Percentiles rank a stretch among this genome's conserved stretches.
These are phyloP conservation scores for Pipra filicauda DNA, from an alignment of 2,113 vertebrate genomes.

Conservation along the genomic window DNA sequence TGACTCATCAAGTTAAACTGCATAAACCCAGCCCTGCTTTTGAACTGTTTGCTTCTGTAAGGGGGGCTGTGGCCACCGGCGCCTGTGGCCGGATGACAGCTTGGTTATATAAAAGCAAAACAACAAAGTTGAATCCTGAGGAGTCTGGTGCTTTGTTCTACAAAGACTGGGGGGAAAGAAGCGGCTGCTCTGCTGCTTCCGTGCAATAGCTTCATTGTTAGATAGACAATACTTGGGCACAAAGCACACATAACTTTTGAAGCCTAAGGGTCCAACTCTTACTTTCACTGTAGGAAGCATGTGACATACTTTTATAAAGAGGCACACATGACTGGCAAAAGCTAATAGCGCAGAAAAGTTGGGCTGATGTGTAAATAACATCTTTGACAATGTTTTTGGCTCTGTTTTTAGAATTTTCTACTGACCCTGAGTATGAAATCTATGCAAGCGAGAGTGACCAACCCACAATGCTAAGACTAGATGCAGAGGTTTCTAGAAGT, in stretches of 20 bases:
- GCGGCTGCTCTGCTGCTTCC: background rate
- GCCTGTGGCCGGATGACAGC: constrained; percentile 12
- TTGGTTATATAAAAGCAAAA: constrained; percentile 23
- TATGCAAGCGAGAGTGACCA: background rate
- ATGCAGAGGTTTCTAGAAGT: background rate
- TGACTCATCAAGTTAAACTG: constrained; percentile 4
- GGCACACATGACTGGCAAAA: background rate
- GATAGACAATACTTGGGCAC: constrained; percentile 2
- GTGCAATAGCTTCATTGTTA: constrained; percentile 43
- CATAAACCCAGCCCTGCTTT: background rate
- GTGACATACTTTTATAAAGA: background rate
- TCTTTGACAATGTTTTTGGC: background rate
- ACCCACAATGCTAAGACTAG: background rate
- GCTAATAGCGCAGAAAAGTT: background rate
- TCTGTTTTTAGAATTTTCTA: background rate
- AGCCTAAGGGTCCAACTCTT: background rate
- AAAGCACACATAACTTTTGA: constrained; percentile 14
- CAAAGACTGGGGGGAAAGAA: constrained; percentile 31
- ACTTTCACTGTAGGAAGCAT: constrained; percentile 35
- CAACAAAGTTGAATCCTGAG: constrained; percentile 39
- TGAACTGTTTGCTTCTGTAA: background rate
- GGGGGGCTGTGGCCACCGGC: background rate
- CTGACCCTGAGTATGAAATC: background rate
- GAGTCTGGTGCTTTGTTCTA: constrained; percentile 49
- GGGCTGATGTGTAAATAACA: background rate